These are phyloP conservation scores for Motacilla alba DNA, from an alignment of 2,113 vertebrate genomes.

Conservation along the genomic window DNA sequence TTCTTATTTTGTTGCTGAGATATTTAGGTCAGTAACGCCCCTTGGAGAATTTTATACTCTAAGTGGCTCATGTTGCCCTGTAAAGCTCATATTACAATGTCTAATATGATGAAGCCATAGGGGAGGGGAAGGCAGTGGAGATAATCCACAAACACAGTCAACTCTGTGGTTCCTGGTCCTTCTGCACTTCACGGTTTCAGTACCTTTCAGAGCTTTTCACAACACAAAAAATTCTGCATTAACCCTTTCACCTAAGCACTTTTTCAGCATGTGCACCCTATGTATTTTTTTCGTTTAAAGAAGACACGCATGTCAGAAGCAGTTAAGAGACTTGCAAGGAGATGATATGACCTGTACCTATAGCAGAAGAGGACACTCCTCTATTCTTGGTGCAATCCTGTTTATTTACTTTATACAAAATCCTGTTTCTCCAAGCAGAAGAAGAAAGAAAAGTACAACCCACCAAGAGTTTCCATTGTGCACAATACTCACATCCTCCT, in stretches of 20 bases:
- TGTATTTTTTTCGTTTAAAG: not conserved
- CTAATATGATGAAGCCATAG: not conserved
- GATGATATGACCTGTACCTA: not conserved
- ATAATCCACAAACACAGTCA: not conserved
- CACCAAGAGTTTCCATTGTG: not conserved
- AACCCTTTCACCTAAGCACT: not conserved
- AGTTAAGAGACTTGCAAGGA: not conserved
- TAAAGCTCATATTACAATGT: not conserved
- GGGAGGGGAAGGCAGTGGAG: not conserved
- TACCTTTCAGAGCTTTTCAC: not conserved
- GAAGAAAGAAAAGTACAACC: slow-evolving; percentile 11
- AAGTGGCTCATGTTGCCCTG: not conserved
- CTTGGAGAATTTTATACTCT: slow-evolving; percentile 13
- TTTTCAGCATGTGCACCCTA: not conserved
- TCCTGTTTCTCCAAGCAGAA: not conserved
- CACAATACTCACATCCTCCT: slow-evolving; percentile 15
- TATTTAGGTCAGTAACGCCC: slow-evolving; percentile 6
- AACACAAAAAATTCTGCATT: not conserved
- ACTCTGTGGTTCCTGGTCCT: not conserved
- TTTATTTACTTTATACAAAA: slow-evolving; percentile 14
- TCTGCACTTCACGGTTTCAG: not conserved
- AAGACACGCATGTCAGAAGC: not conserved
- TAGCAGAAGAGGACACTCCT: not conserved
- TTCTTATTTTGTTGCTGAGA: not conserved
- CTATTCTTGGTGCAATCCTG: not conserved